Conservation (phyloP, 1,140 invertebrate genomes). For the Popillia japonica region DNA sequence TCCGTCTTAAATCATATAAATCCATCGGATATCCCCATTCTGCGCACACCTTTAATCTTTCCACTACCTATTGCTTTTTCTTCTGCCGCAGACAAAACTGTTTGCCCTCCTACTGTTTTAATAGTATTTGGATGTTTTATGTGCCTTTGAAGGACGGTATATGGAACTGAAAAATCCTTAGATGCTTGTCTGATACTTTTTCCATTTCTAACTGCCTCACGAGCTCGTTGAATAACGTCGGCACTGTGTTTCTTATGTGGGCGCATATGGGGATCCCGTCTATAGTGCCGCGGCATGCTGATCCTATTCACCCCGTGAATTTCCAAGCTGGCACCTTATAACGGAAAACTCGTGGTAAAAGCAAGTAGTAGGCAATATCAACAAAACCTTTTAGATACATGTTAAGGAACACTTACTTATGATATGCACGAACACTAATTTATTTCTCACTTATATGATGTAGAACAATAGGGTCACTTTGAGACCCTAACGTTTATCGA, state of each 20-base stretch:
- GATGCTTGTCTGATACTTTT: constrained; percentile 6
- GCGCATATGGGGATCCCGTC: neutral
- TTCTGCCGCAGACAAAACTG: neutral
- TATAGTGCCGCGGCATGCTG: neutral
- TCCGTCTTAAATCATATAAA: neutral
- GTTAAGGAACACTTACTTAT: constrained; percentile 6
- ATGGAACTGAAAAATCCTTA: neutral
- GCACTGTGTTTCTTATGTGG: neutral
- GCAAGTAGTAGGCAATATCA: neutral
- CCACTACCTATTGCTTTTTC: neutral
- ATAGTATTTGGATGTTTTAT: constrained; percentile 7
- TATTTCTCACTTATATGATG: neutral
- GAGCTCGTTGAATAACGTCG: neutral
- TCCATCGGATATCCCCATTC: neutral
- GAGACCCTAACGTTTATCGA: neutral
- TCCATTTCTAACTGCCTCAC: neutral
- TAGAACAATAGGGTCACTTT: neutral
- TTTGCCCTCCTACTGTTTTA: neutral
- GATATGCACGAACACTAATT: neutral
- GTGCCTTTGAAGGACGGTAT: neutral
- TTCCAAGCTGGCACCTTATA: neutral
- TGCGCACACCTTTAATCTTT: neutral
- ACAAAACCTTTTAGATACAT: neutral
- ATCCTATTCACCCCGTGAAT: constrained; percentile 5
- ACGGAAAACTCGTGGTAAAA: neutral